A percentile compares a stretch with the other conserved stretches of the same genome.
Conservation (phyloP, 2,888 invertebrate genomes). For the Catocala fraxini region DNA sequence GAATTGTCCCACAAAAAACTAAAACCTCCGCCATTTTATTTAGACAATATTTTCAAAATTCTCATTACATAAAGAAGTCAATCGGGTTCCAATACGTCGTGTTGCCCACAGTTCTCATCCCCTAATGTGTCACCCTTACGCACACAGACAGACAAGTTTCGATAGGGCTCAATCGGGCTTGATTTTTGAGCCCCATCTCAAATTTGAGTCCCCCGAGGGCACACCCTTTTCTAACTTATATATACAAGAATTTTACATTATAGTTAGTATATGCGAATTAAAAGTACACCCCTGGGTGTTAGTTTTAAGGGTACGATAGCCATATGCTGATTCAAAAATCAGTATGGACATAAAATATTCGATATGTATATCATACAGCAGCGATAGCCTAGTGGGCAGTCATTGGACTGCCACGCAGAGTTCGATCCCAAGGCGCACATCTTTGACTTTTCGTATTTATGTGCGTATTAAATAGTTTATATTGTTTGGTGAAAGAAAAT, state of each 20-base stretch:
- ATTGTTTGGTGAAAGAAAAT: too few species aligned
- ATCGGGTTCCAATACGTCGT: constrained; percentile 46
- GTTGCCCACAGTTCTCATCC: constrained; percentile 48
- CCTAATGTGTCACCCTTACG: constrained; percentile 53
- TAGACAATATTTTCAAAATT: background rate
- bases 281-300: constrained; percentile 65
- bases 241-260: constrained; percentile 67
- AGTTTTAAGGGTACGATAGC: constrained; percentile 37
- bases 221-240: constrained; percentile 70
- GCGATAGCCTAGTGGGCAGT: too few species aligned
- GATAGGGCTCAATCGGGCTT: constrained; percentile 55
- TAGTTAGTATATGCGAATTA: constrained; percentile 72
- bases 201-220: constrained; percentile 74
- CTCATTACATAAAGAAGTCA: constrained; percentile 22
- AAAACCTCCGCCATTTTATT: too few species aligned
- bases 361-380: too few species aligned
- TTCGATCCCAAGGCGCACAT: too few species aligned
- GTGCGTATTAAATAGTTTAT: too few species aligned
- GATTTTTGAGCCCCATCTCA: constrained; percentile 80
- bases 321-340: constrained; percentile 12
- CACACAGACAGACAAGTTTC: constrained; percentile 47
- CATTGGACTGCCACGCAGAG: too few species aligned
- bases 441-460: too few species aligned
- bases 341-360: too few species aligned
- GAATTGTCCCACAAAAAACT: too few species aligned